Conservation (phyloP, 2,113 vertebrate genomes). For the Amblyopsis rosae region DNA sequence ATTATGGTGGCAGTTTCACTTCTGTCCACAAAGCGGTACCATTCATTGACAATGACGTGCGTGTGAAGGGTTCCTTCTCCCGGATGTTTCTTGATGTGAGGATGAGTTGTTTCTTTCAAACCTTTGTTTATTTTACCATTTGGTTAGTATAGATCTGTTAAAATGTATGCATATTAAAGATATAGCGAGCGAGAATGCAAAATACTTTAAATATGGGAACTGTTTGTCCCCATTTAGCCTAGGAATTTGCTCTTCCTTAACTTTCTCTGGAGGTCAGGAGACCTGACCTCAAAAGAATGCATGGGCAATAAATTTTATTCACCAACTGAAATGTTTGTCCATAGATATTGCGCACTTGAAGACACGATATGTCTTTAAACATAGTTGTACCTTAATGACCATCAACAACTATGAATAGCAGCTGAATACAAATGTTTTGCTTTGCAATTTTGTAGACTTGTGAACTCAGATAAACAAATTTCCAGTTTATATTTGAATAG, state of each 20-base stretch:
- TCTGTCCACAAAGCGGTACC: constrained; percentile 86
- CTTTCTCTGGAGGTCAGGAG: constrained; percentile 90
- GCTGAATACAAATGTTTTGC: constrained; percentile 4
- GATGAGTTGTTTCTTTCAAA: constrained; percentile 51
- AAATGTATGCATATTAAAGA: background rate
- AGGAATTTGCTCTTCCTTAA: constrained; percentile 79
- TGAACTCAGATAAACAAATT: background rate
- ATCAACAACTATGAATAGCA: too few species aligned
- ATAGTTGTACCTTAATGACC: constrained; percentile 19
- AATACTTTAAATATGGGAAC: background rate
- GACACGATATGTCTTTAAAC: constrained; percentile 83
- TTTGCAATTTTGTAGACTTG: background rate
- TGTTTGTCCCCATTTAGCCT: constrained; percentile 48
- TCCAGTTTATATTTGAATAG: too few species aligned
- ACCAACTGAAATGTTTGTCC: constrained; percentile 86
- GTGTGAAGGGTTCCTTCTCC: constrained; percentile 24
- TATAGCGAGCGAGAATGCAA: background rate
- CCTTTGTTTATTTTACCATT: constrained; percentile 28
- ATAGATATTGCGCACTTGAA: constrained; percentile 88
- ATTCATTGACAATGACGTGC: constrained; percentile 68
- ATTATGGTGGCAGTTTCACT: constrained; percentile 61
- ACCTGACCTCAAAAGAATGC: constrained; percentile 96
- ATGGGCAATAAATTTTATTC: constrained; percentile 94
- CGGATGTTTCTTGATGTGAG: constrained; percentile 23
- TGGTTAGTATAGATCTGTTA: background rate